Conservation (phyloP, 2,113 vertebrate genomes). For the Chloroceryle aenea region DNA sequence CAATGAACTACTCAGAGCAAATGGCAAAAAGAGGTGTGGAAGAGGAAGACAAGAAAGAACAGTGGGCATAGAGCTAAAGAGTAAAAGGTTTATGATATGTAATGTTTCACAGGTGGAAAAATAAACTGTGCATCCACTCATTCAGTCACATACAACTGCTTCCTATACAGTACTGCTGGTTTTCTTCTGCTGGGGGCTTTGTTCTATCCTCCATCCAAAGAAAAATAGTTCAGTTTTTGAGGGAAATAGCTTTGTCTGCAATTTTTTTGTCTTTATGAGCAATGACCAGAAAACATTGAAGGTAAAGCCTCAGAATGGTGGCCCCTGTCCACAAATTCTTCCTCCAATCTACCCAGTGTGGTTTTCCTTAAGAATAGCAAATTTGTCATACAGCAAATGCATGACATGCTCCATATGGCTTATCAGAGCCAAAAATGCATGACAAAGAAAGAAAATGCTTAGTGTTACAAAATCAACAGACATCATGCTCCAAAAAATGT, state of each 20-base stretch:
- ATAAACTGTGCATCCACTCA: neutral
- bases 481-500: neutral
- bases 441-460: constrained; percentile 39
- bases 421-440: neutral
- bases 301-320: constrained; percentile 1
- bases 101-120: neutral
- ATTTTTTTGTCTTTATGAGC: neutral
- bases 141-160: neutral
- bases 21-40: neutral
- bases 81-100: neutral
- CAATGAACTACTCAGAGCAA: neutral
- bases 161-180: neutral
- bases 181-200: neutral
- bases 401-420: neutral
- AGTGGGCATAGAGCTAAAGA: neutral
- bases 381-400: neutral
- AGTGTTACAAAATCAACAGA: constrained; percentile 37
- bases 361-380: constrained; percentile 20
- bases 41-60: neutral
- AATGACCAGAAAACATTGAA: neutral
- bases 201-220: neutral
- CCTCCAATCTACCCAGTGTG: neutral
- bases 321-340: neutral
- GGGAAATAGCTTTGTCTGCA: constrained; percentile 4
- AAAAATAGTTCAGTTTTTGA: neutral